Percentiles rank a stretch among this genome's conserved stretches.
Conservation (phyloP, 2,113 vertebrate species). For the Phoenicopterus ruber region DNA sequence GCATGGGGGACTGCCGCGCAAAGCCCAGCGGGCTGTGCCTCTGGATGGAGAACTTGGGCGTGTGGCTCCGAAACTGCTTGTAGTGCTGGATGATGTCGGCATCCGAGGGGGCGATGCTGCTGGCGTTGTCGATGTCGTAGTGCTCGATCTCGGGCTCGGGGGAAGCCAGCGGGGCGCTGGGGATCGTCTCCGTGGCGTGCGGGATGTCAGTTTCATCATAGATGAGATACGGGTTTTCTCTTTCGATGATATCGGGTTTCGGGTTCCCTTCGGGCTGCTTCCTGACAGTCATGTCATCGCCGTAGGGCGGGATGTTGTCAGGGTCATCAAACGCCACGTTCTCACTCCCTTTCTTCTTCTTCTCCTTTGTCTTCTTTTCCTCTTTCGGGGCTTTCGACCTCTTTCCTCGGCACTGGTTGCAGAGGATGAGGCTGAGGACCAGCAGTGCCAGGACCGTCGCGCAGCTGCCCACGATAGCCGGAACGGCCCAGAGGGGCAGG, state of each 20-base stretch:
- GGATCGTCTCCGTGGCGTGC: conserved; percentile 80
- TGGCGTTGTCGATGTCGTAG: conserved; percentile 97
- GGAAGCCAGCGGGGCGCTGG: conserved; percentile 86
- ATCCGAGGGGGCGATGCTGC: conserved; percentile 95
- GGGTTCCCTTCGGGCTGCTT: conserved; percentile 97
- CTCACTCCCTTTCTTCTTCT: conserved; percentile 98
- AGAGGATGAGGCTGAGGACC: conserved; percentile 91
- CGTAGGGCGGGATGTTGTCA: conserved; percentile 91
- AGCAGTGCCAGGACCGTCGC: conserved; percentile 88
- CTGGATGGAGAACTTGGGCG: conserved; percentile 95
- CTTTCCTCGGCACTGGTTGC: conserved; percentile 88
- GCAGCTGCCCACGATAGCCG: conserved; percentile 92
- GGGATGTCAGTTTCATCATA: conserved; percentile 93
- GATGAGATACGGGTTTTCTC: conserved; percentile 96
- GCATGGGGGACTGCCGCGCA: conserved; percentile 90
- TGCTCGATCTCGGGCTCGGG: conserved; percentile 91
- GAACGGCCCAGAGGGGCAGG: conserved; percentile 94
- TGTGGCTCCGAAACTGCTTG: conserved; percentile 95
- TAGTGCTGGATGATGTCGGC: conserved; percentile 98
- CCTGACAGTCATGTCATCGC: conserved; percentile 92
- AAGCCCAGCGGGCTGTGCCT: conserved; percentile 95
- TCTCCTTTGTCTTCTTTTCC: conserved; percentile 91
- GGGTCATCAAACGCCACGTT: conserved; percentile 95
- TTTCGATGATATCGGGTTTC: conserved; percentile 95
- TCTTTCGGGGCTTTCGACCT: conserved; percentile 81